Conservation (phyloP, 2,113 vertebrate genomes). For the Gopherus evgoodei region DNA sequence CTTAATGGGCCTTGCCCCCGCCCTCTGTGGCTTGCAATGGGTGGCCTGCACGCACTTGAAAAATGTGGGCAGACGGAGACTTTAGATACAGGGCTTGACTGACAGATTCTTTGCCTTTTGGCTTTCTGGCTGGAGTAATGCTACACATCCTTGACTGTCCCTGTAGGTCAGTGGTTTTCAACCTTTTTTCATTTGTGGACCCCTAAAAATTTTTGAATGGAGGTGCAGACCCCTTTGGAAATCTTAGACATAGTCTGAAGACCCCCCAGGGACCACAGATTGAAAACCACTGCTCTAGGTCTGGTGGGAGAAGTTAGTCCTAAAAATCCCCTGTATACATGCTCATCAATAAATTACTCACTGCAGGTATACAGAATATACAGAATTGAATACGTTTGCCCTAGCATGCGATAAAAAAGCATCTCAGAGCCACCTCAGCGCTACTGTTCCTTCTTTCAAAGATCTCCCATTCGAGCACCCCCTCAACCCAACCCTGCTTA, state of each 20-base stretch:
- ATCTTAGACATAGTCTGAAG: no score
- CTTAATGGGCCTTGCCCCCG: neutral
- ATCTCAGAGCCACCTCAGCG: neutral
- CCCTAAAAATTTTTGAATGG: no score
- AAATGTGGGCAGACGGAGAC: neutral
- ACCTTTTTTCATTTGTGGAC: no score
- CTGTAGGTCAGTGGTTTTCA: no score
- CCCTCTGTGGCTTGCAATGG: neutral
- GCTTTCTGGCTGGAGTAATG: neutral
- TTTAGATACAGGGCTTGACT: neutral
- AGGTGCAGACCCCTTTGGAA: no score
- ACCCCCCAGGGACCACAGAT: no score
- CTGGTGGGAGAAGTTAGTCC: neutral
- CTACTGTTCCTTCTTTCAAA: neutral
- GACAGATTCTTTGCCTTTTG: neutral
- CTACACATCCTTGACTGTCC: neutral
- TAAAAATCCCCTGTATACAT: neutral
- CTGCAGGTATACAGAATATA: neutral
- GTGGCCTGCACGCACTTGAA: neutral
- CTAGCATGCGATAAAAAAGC: neutral
- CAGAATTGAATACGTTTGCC: neutral
- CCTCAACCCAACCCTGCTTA: neutral
- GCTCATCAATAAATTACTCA: neutral
- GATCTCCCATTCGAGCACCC: neutral
- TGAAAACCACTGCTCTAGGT: neutral